Evolutionary conservation across 2,888 invertebrate species (phyloP).

Genomic region (Selenia dentaria): DNA sequence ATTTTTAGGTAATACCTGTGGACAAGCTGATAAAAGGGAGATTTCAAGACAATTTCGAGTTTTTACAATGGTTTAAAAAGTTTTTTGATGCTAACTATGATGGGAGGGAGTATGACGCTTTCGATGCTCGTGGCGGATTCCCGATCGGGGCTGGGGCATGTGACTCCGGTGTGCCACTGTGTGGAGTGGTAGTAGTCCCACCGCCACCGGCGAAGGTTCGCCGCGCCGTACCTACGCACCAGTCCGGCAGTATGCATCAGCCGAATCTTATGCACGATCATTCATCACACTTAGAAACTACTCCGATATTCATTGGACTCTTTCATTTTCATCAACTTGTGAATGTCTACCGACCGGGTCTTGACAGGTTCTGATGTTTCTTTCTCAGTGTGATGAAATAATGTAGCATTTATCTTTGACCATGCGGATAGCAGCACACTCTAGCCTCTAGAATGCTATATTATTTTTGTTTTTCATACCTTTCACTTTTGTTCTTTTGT

Average conservation of each 20-base stretch:
- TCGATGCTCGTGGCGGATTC: constrained; percentile 93
- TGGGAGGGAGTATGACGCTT: constrained; percentile 97
- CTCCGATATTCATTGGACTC: constrained; percentile 5
- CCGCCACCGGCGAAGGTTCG: constrained; percentile 49
- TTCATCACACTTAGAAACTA: constrained; percentile 52
- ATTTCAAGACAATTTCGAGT: constrained; percentile 99
- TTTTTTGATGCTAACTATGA: constrained; percentile 99
- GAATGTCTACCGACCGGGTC: no score
- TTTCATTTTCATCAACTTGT: neutral
- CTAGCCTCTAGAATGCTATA: constrained; percentile 45
- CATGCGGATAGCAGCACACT: constrained; percentile 52
- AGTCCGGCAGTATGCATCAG: constrained; percentile 74
- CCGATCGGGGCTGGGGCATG: constrained; percentile 89
- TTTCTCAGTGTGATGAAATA: constrained; percentile 46
- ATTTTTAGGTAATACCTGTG: constrained; percentile 97
- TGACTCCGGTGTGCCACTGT: constrained; percentile 77
- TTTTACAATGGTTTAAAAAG: constrained; percentile 99
- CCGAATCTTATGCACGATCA: constrained; percentile 40
- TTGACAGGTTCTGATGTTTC: constrained; percentile 9
- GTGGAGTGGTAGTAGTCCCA: constrained; percentile 47
- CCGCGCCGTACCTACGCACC: constrained; percentile 56
- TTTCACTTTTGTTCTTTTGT: constrained; percentile 79
- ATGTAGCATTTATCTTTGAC: constrained; percentile 26
- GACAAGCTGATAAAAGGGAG: constrained; percentile 99
- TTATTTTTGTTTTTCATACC: constrained; percentile 60